Conservation (phyloP, 2,888 invertebrate genomes). For the Fabriciana adippe region DNA sequence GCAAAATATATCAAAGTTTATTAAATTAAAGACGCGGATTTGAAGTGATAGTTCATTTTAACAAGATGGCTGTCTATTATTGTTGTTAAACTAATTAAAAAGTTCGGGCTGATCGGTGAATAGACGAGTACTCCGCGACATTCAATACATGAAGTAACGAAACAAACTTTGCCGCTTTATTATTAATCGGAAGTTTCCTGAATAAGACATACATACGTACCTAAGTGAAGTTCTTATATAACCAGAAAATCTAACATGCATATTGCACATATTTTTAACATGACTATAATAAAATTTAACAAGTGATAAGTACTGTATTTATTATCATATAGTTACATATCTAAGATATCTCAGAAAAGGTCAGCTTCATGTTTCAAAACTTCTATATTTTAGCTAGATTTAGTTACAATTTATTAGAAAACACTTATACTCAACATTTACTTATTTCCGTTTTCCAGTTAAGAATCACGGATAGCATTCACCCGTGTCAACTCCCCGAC, state of each 20-base stretch:
- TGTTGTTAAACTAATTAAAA: slow-evolving; percentile 76
- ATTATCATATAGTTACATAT: no score
- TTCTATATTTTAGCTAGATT: no score
- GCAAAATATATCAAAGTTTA: not conserved
- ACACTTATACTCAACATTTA: no score
- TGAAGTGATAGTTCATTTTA: slow-evolving; percentile 54
- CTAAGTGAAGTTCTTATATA: slow-evolving; percentile 1
- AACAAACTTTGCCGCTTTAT: slow-evolving; percentile 32
- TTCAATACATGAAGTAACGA: slow-evolving; percentile 46
- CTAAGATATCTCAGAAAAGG: no score
- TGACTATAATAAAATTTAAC: no score
- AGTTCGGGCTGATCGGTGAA: slow-evolving; percentile 63
- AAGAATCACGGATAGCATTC: no score
- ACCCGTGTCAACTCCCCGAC: no score
- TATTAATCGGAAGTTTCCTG: slow-evolving; percentile 25
- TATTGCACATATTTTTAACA: no score
- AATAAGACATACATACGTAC: slow-evolving; percentile 7
- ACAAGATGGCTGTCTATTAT: slow-evolving; percentile 65
- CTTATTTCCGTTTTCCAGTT: no score
- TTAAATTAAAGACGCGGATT: slow-evolving; percentile 25
- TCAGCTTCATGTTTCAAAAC: no score
- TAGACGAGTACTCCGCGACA: slow-evolving; percentile 50
- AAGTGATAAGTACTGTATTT: no score
- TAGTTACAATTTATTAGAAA: no score
- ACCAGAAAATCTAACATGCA: slow-evolving; percentile 12